Percentiles rank a stretch among this genome's conserved stretches.
phyloP scores from a whole-genome alignment of 2,888 invertebrate species.

The Eupsilia transversa region DNA sequence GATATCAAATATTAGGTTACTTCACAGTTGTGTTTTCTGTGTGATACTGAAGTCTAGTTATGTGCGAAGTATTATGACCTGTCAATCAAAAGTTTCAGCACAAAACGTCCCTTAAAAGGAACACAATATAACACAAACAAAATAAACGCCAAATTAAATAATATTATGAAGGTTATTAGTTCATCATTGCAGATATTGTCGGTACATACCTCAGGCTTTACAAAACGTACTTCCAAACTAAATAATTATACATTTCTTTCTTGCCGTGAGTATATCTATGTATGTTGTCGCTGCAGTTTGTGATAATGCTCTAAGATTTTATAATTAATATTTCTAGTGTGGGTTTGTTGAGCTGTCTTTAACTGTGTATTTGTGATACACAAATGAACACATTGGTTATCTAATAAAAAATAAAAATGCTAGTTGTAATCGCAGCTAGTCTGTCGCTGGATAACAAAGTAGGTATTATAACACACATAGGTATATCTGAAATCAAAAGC shows the following conservation, averaged over 20 bases:
- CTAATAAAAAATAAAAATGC: neutral
- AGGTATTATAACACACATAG: constrained; percentile 6
- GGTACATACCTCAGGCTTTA: constrained; percentile 57
- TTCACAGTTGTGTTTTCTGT: constrained; percentile 16
- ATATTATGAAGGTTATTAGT: neutral
- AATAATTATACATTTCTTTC: neutral
- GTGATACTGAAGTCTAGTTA: constrained; percentile 24
- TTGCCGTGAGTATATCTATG: neutral
- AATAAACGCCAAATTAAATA: constrained; percentile 13
- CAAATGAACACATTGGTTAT: constrained; percentile 2
- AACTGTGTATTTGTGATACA: constrained; percentile 11
- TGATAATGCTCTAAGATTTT: constrained; percentile 10
- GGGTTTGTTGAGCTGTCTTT: neutral
- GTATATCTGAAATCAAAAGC: constrained; percentile 65
- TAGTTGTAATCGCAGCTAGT: constrained; percentile 33
- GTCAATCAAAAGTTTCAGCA: constrained; percentile 63
- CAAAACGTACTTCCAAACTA: constrained; percentile 30
- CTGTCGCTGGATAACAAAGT: constrained; percentile 28
- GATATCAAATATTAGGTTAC: neutral
- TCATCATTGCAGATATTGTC: constrained; percentile 22
- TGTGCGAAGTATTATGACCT: constrained; percentile 45
- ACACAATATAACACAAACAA: constrained; percentile 13
- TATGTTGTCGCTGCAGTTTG: neutral
- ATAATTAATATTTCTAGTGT: neutral
- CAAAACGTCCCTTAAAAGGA: constrained; percentile 47